Evolutionary conservation across 2,888 invertebrate genomes (phyloP), one percentile per base, ranked within the genome.

Genomic region (Aromia moschata): DNA sequence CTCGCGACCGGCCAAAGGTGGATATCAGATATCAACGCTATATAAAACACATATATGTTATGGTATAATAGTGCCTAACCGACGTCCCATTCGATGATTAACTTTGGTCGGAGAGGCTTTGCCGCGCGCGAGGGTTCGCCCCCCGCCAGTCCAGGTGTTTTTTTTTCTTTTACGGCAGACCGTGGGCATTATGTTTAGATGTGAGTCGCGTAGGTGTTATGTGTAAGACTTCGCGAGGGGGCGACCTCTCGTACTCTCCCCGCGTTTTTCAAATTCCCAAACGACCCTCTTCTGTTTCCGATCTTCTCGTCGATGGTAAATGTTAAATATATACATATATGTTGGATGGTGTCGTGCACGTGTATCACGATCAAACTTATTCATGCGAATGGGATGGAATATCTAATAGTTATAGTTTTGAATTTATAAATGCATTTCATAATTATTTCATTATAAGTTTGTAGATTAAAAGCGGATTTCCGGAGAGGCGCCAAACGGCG

Each of bases 351-450:
- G 4, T 33, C 58, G 45, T 44, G 37, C 15, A 38, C 37, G 36
- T 36, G 47, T 57, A 31, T 14, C 15, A 36, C 64, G 56, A 57
- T 73, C 73, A 70, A 73, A 73, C 67, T 68, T 70, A 70, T 68
- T 74, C 72, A 69, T 68, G 62, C 65, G 57, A 67, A 71, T 65
- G 73, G 72, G 64, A 57, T 57, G 64, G 71, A 73, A 75, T 76
- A 77, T 76, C 74, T 76, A n/a, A 78, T 78, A 78, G 77, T 77
- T 77, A 74, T 73, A 76, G 76, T 75, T 74, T 73, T 72, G 52
- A 52, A 52, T 52, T 41, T 52, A 52, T 52, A 52, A 73, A 72
- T 70, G 70, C 71, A 71, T 72, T 69, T 70, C 67, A 69, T 75
- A 65, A 70, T 73, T 72, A 70, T 69, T 70, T 70, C 69, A 47